Evolutionary conservation across 2,888 invertebrate genomes (phyloP), one percentile per base, ranked within the genome.

Genomic region (Apodemia mormo): DNA sequence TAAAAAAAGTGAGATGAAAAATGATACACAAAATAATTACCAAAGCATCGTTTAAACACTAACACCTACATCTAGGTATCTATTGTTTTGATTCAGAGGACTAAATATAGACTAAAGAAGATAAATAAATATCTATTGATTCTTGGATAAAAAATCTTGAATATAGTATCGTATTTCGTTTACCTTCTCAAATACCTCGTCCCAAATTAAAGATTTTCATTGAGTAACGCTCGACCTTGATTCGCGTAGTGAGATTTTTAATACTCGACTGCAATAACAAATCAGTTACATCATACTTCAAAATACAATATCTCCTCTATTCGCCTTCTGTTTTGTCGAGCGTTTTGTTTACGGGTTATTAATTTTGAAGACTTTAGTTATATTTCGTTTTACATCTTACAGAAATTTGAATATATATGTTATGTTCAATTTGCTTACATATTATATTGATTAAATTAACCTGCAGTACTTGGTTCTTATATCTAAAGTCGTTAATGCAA

Each of bases 241-340:
- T 67, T 65, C 66, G 66, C 71, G 67, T 70, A 68, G 66, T 72
- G 68, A 69, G 71, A 73, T 74, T 70, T 72, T 74, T 71, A 75
- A 74, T 58, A 58, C 56, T 30, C 29, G 71, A 68, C 58, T 43
- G 58, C 67, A 69, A 70, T 52, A 61, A 61, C 70, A 54, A 70
- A 33, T 58, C 45, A 66, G 29, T 76, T 73, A 68, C 73, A 68
- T 74, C 70, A 72, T 68, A 33, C 14, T 58, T 71, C 54, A 33
- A 68, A 67, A 71, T 70, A 68, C 69, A 29, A 45, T 56, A 67
- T 37, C 37, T 37, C 6, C 56, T 74, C 66, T 72, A 58, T 61
- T 66, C 45, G 56, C 58, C 66, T 40, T 71, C n/a, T 10, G 52
- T 66, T 56, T 22, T 40, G 56, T 56, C 2, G 56, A 9, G 22